Conservation (phyloP, 2,888 invertebrate genomes). For the Crioceris asparagi region DNA sequence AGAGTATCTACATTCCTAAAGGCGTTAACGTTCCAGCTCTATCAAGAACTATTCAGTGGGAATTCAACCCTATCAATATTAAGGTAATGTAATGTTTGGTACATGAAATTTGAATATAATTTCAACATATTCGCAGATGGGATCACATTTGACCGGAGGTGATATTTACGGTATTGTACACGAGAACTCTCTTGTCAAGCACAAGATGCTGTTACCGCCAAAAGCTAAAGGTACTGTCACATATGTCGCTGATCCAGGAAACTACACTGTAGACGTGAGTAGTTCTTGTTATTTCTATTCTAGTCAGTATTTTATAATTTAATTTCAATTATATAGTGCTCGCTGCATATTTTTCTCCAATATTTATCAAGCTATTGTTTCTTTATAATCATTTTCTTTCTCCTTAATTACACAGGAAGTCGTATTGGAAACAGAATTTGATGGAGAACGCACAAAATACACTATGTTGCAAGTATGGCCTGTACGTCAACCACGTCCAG, state of each 20-base stretch:
- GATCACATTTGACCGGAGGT: conserved; percentile 98
- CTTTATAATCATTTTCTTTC: too few species aligned
- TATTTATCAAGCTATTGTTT: not conserved
- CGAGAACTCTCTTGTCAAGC: conserved; percentile 96
- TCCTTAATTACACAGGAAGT: conserved; percentile 77
- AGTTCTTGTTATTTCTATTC: not conserved
- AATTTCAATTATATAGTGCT: too few species aligned
- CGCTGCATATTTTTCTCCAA: too few species aligned
- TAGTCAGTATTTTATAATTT: too few species aligned
- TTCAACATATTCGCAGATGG: conserved; percentile 51
- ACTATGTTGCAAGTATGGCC: conserved; percentile 99
- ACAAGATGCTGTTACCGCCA: conserved; percentile 91
- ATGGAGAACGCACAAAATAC: conserved; percentile 84
- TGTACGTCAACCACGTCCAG: conserved; percentile 93
- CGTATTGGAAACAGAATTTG: conserved; percentile 97
- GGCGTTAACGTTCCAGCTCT: conserved; percentile 93
- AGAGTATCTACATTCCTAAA: conserved; percentile 99
- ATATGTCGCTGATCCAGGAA: conserved; percentile 86
- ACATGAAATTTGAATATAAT: conserved; percentile 1
- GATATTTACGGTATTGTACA: conserved; percentile 93
- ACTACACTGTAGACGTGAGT: conserved; percentile 85
- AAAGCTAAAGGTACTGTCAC: conserved; percentile 93
- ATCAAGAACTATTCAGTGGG: conserved; percentile 75
- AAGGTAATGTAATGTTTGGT: conserved; percentile 44
- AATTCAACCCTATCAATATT: conserved; percentile 77